Base-by-base conservation (phyloP, 2,113 vertebrate species). In the Chloropsis hardwickii region DNA sequence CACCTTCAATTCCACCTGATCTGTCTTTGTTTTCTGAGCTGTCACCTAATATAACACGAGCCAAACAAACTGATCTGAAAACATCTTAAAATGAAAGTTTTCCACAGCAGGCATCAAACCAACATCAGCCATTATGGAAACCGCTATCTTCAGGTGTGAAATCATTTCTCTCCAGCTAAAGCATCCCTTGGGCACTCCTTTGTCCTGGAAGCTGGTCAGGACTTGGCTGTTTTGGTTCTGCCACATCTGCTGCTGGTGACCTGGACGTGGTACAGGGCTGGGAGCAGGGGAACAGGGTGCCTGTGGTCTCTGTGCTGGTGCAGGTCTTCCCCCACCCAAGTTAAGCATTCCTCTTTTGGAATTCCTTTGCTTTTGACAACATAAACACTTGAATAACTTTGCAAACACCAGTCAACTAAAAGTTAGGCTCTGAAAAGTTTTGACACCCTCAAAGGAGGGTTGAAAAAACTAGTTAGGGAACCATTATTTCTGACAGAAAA, bases 241-340 rank as follows among this genome's bases (percentile, higher is more conserved):
- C n/a, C 0, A 0, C 18, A 13, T 3, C 25, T 54, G 16, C 44
- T 92, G 24, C 31, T n/a, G 29, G 40, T n/a, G 66, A 50, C 23
- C 23, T 6, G 2, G 39, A 11, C 0, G 0, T 58, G 57, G 28
- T 6, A 10, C 10, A 15, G 25, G 42, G 9, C 4, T 58, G 61
- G 50, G 37, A 61, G 51, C 66, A 53, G 56, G 31, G 29, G 22
- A 39, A 2, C 10, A 20, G 4, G 5, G 35, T 11, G 22, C 12
- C 18, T 29, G 39, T 23, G 40, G 14, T 50, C 42, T 25, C 42
- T 3, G 1, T 37, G 35, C n/a, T 33, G 28, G 7, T 6, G 3
- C 3, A 21, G 40, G 5, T 27, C 25, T 88, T 57, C 19, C 53
- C 27, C 29, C 77, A 22, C 10, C 5, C 19, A 44, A 60, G 22